Conservation (phyloP, 2,888 invertebrate species). For the Epicampocera succincta region DNA sequence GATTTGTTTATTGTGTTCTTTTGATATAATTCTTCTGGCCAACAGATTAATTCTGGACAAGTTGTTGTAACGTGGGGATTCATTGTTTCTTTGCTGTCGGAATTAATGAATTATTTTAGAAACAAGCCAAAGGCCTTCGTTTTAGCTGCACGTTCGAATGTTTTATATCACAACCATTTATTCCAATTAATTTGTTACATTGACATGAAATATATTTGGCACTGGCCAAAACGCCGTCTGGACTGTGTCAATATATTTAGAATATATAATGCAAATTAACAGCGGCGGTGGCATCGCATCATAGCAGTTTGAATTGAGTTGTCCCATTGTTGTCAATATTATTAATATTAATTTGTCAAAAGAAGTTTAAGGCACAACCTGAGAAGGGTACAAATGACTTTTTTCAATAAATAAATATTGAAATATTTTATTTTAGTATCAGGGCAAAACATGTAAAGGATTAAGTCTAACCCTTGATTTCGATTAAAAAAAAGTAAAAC, state of each 20-base stretch:
- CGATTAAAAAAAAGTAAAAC: too few relatives aligned
- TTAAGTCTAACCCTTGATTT: too few relatives aligned
- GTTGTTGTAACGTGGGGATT: slow-evolving; percentile 8
- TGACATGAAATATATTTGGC: not conserved
- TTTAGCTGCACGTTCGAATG: too few relatives aligned
- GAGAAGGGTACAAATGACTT: too few relatives aligned
- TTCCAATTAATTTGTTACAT: not conserved
- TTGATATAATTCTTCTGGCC: not conserved
- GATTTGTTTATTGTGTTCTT: slow-evolving; percentile 6
- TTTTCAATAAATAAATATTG: too few relatives aligned
- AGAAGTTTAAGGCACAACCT: too few relatives aligned
- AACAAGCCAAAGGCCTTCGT: not conserved
- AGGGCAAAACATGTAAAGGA: too few relatives aligned
- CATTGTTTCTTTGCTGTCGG: not conserved
- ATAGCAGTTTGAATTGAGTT: too few relatives aligned
- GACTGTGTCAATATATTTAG: not conserved
- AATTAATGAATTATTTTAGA: not conserved
- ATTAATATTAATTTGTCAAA: too few relatives aligned
- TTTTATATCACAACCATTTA: not conserved
- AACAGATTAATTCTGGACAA: not conserved
- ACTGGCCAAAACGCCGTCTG: not conserved
- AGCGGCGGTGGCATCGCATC: too few relatives aligned
- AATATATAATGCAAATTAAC: not conserved
- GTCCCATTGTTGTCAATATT: too few relatives aligned
- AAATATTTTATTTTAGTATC: too few relatives aligned